These are phyloP conservation scores for Hylyphantes graminicola DNA, from an alignment of 1,140 invertebrate genomes.

Conservation along the genomic window DNA sequence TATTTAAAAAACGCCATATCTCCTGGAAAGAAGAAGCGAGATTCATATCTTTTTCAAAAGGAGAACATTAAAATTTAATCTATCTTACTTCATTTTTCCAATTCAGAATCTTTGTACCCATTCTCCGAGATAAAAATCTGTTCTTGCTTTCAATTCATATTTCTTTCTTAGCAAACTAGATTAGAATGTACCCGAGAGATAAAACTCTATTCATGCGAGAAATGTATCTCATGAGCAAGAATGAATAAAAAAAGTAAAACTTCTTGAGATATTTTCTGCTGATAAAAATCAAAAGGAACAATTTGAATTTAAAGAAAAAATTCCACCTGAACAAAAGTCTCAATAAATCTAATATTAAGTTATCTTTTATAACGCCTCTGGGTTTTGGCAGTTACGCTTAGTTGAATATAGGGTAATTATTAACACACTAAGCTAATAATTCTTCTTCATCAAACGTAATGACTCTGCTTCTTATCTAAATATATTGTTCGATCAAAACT, in stretches of 20 bases:
- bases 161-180: constrained; percentile 18
- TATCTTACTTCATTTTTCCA: too few relatives aligned
- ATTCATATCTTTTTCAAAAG: too few relatives aligned
- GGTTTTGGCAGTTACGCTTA: constrained; percentile 17
- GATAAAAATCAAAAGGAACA: constrained; percentile 33
- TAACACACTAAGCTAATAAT: constrained; percentile 31
- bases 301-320: constrained; percentile 13
- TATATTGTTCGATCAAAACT: constrained; percentile 34
- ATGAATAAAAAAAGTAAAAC: constrained; percentile 19
- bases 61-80: too few relatives aligned
- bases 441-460: constrained; percentile 32
- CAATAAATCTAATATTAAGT: constrained; percentile 37
- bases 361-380: constrained; percentile 20
- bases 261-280: constrained; percentile 42
- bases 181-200: constrained; percentile 34
- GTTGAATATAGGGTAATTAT: constrained; percentile 27
- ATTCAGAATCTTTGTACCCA: too few relatives aligned
- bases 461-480: constrained; percentile 35
- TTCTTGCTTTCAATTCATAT: neutral
- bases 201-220: constrained; percentile 26
- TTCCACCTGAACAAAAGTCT: constrained; percentile 33
- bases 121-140: too few relatives aligned
- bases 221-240: neutral
- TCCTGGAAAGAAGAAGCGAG: too few relatives aligned
- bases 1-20: too few relatives aligned